Percentiles rank a stretch among this genome's conserved stretches.
These are phyloP conservation scores for Athalia circularis DNA, from an alignment of 2,888 invertebrate genomes.

Conservation along the genomic window DNA sequence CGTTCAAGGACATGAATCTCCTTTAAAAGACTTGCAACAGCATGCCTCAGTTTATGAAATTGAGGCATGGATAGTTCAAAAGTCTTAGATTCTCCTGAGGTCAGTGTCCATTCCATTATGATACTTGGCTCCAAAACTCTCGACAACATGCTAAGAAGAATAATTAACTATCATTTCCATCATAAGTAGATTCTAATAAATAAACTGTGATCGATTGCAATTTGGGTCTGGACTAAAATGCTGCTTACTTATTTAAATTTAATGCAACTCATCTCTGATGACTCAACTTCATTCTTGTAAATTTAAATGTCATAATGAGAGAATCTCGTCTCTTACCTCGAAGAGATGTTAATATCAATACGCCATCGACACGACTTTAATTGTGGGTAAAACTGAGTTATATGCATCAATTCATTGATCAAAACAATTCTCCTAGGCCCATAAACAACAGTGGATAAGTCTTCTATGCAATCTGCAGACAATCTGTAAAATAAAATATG, in stretches of 20 bases:
- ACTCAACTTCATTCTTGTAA: neutral
- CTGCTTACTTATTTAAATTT: slow-evolving; percentile 24
- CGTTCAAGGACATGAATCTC: slow-evolving; percentile 75
- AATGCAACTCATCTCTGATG: neutral
- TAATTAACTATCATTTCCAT: neutral
- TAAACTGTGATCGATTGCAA: too few relatives aligned
- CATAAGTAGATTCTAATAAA: too few relatives aligned
- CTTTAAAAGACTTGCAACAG: slow-evolving; percentile 75
- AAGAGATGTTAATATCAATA: slow-evolving; percentile 75
- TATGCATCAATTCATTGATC: slow-evolving; percentile 70
- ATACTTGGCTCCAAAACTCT: slow-evolving; percentile 75
- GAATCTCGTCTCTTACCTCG: slow-evolving; percentile 69
- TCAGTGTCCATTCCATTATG: slow-evolving; percentile 75
- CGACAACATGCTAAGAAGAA: slow-evolving; percentile 66
- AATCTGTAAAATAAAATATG: slow-evolving; percentile 66
- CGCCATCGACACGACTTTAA: slow-evolving; percentile 75
- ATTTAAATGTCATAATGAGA: neutral
- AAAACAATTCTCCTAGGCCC: slow-evolving; percentile 73
- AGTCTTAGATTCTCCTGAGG: slow-evolving; percentile 73
- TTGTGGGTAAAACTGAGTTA: slow-evolving; percentile 72
- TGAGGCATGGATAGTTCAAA: slow-evolving; percentile 75
- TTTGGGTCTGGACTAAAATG: too few relatives aligned
- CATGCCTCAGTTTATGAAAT: slow-evolving; percentile 76
- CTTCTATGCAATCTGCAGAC: slow-evolving; percentile 75
- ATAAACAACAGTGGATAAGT: slow-evolving; percentile 75